Evolutionary conservation across 53 echinoderm and acorn worm genomes (phyloP).

Genomic region (Arbacia lixula): DNA sequence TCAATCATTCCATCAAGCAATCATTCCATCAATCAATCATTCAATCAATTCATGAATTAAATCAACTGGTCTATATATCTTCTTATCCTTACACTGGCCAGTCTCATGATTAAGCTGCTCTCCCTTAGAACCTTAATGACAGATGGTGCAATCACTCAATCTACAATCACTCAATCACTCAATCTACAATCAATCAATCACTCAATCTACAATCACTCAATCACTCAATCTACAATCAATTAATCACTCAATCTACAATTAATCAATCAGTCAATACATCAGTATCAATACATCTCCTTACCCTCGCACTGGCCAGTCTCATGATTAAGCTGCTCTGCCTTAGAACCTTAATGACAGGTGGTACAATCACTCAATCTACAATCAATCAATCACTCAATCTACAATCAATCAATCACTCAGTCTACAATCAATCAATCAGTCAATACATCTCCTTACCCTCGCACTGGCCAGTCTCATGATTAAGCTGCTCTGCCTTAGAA

Average conservation of each 20-base stretch:
- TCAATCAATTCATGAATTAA: not conserved
- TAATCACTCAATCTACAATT: not conserved
- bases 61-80: not conserved
- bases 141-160: not conserved
- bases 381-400: too few relatives aligned
- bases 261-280: too few relatives aligned
- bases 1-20: too few relatives aligned
- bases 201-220: too few relatives aligned
- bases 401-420: too few relatives aligned
- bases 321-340: not conserved
- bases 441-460: not conserved
- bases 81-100: not conserved
- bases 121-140: not conserved
- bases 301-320: not conserved
- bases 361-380: too few relatives aligned
- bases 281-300: not conserved
- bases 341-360: not conserved
- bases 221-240: too few relatives aligned
- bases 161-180: too few relatives aligned
- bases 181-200: too few relatives aligned
- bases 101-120: not conserved
- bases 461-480: not conserved
- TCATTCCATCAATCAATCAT: too few relatives aligned
- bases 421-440: too few relatives aligned
- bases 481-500: not conserved